Conservation (phyloP, 2,797 vertebrate genomes). For the Pangasius sanitwongsei region DNA sequence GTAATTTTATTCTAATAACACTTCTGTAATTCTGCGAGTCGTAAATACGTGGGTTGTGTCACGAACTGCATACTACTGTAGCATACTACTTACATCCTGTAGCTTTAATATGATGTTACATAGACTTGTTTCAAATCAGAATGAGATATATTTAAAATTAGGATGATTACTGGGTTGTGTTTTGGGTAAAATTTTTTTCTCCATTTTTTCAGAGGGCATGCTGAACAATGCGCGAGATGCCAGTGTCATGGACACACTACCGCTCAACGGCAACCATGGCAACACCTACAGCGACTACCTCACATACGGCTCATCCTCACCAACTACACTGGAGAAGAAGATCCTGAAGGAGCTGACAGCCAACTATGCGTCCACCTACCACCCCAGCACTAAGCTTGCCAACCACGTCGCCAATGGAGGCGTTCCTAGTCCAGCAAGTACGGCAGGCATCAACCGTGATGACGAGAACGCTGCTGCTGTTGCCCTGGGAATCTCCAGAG, state of each 20-base stretch:
- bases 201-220: constrained; percentile 86
- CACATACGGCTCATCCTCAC: constrained; percentile 84
- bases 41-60: background rate
- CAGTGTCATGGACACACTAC: constrained; percentile 99
- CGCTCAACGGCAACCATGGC: constrained; percentile 98
- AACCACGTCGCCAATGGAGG: constrained; percentile 87
- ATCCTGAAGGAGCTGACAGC: constrained; percentile 98
- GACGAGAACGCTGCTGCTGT: constrained; percentile 16
- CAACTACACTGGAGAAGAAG: constrained; percentile 97
- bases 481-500: constrained; percentile 62
- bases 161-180: background rate
- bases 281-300: constrained; percentile 99
- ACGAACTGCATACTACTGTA: background rate
- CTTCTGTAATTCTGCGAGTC: background rate
- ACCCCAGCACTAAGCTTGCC: constrained; percentile 93
- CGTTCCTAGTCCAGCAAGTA: constrained; percentile 65
- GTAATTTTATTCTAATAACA: background rate
- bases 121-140: background rate
- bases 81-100: background rate
- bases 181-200: background rate
- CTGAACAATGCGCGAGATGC: constrained; percentile 99
- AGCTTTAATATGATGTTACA: background rate
- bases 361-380: constrained; percentile 96
- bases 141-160: background rate
- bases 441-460: constrained; percentile 1